Evolutionary conservation across 2,797 vertebrate genomes (phyloP).

Genomic region (Discoglossus pictus): DNA sequence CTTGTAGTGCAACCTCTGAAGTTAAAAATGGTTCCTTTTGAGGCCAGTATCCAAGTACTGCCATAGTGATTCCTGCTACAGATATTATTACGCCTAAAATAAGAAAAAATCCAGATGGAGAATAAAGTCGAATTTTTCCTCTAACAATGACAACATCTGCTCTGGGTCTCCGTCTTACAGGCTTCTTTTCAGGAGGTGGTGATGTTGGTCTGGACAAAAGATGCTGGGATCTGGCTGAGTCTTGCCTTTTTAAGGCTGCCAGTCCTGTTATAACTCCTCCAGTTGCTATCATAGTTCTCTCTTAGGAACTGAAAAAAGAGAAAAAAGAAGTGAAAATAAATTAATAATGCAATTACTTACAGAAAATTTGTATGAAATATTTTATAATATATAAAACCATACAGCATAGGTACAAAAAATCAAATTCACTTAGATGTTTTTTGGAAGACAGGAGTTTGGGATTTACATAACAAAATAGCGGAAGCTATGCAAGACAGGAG

Average conservation of each 20-base stretch:
- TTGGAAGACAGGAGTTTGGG: no score
- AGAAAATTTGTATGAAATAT: no score
- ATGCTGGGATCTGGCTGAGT: constrained; percentile 91
- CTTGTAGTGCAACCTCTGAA: constrained; percentile 57
- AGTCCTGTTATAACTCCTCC: constrained; percentile 96
- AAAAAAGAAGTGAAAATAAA: constrained; percentile 26
- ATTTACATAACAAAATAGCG: no score
- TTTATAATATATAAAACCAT: no score
- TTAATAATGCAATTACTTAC: neutral
- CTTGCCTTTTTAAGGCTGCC: constrained; percentile 95
- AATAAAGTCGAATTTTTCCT: constrained; percentile 91
- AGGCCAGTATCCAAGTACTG: constrained; percentile 95
- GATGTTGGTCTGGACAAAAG: constrained; percentile 69
- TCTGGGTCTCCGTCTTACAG: constrained; percentile 78
- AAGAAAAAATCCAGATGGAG: constrained; percentile 93
- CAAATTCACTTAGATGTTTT: no score
- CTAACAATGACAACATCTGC: constrained; percentile 92
- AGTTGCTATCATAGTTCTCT: constrained; percentile 87
- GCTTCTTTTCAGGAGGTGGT: constrained; percentile 73
- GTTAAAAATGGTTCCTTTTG: constrained; percentile 73
- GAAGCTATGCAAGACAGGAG: no score
- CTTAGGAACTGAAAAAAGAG: constrained; percentile 58
- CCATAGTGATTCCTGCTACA: constrained; percentile 90
- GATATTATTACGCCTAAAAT: constrained; percentile 88
- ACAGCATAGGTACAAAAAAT: no score